phyloP scores from a whole-genome alignment of 2,797 vertebrate genomes.

The Babyrousa celebensis region DNA sequence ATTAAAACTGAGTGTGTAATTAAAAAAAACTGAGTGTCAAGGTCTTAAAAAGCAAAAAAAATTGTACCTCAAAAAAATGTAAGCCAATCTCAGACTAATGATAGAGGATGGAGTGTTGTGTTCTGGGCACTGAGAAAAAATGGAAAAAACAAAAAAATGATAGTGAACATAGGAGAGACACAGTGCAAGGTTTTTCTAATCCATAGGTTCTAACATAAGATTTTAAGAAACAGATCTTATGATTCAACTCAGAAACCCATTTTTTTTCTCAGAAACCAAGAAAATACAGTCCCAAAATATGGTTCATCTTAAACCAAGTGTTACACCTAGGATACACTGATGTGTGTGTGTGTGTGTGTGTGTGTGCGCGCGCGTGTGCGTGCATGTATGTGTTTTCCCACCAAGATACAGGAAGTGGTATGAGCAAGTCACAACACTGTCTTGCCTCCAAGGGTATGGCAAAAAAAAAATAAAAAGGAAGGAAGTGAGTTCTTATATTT shows the following conservation, averaged over 20 bases:
- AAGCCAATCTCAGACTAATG: background rate
- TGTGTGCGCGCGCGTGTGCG: background rate
- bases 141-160: background rate
- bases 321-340: background rate
- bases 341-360: background rate
- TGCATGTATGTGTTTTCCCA: background rate
- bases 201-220: background rate
- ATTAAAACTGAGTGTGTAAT: slow-evolving; percentile 17
- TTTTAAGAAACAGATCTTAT: background rate
- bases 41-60: background rate
- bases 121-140: background rate
- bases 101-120: background rate
- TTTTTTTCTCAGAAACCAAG: background rate
- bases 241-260: background rate
- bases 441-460: background rate
- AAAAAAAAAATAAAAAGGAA: background rate
- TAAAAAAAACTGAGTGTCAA: too few relatives aligned
- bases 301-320: background rate
- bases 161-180: background rate
- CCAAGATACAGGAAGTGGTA: background rate
- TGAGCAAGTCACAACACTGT: background rate
- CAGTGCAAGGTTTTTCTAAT: background rate
- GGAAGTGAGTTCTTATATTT: background rate
- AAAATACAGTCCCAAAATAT: background rate
- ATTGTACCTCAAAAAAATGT: background rate